These are phyloP conservation scores for Dipodomys stephensi DNA, from an alignment of 2,113 vertebrate species.

Conservation along the genomic window DNA sequence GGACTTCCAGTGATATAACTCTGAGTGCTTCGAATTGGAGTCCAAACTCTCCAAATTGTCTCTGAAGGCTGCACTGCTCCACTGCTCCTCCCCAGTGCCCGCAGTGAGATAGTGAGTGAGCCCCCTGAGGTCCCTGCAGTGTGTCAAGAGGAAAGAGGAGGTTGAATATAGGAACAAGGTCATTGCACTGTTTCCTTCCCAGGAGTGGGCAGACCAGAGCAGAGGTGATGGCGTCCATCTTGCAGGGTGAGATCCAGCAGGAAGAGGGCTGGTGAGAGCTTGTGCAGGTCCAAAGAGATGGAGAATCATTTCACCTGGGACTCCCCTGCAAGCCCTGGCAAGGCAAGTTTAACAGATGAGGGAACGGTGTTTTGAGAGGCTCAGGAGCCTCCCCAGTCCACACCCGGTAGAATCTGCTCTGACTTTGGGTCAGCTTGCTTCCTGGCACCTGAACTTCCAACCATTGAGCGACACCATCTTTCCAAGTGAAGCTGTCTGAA, in stretches of 20 bases:
- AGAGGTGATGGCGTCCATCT: background rate
- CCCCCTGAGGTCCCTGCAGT: rapidly evolving
- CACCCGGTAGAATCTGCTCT: background rate
- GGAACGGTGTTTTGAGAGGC: background rate
- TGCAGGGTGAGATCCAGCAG: background rate
- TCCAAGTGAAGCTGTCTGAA: background rate
- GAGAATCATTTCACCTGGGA: background rate
- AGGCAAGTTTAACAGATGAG: background rate
- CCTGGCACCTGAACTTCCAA: background rate
- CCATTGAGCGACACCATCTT: background rate
- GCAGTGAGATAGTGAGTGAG: background rate
- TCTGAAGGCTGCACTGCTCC: background rate
- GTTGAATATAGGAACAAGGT: rapidly evolving
- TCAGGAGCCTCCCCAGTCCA: background rate
- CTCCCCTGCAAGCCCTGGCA: background rate
- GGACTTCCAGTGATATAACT: background rate
- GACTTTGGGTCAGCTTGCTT: background rate
- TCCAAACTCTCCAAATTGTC: background rate
- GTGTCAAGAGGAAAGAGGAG: background rate
- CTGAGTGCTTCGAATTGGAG: background rate
- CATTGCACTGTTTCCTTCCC: background rate
- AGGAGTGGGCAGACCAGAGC: too few relatives aligned
- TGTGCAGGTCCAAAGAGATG: background rate
- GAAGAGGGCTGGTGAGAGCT: background rate
- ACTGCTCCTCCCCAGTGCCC: background rate